A percentile compares a stretch with the other conserved stretches of the same genome.
These are phyloP conservation scores for Pithys albifrons DNA, from an alignment of 2,113 vertebrate genomes.

Conservation along the genomic window DNA sequence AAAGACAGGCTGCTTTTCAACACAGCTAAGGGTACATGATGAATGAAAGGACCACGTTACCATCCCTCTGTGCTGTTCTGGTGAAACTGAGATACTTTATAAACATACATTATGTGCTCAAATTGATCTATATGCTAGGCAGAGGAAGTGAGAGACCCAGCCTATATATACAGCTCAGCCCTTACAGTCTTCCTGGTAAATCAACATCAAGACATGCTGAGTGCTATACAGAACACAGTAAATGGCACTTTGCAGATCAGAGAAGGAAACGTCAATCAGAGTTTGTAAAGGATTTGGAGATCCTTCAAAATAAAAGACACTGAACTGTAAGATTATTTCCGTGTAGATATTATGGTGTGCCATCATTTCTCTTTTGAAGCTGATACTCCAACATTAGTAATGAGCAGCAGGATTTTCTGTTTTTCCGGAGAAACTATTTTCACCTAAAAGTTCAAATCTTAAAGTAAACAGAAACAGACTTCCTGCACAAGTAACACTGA, in stretches of 20 bases:
- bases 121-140: fast-evolving
- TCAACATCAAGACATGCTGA: neutral
- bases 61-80: neutral
- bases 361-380: neutral
- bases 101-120: neutral
- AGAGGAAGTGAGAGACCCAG: neutral
- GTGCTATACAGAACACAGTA: neutral
- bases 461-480: neutral
- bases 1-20: neutral
- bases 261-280: neutral
- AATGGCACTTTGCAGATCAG: neutral
- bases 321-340: neutral
- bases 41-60: neutral
- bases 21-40: neutral
- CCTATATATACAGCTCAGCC: neutral
- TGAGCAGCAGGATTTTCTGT: neutral
- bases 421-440: neutral
- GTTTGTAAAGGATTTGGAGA: neutral
- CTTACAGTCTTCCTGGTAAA: neutral
- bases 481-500: neutral
- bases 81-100: neutral
- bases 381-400: neutral
- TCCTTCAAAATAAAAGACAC: neutral
- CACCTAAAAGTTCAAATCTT: neutral
- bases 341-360: no score